Conservation (phyloP, 2,888 invertebrate genomes). For the Mystacides longicornis region DNA sequence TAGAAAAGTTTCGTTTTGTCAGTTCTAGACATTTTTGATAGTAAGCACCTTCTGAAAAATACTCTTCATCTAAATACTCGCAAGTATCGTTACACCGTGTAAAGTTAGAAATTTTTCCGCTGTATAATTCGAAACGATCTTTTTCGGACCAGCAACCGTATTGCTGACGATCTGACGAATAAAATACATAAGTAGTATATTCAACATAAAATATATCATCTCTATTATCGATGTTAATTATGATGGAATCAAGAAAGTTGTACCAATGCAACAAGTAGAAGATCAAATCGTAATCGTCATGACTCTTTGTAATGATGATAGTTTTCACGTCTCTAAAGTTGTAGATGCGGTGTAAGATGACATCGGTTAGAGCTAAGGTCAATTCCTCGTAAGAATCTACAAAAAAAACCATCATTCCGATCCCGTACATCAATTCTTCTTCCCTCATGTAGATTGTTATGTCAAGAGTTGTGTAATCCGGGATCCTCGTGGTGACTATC, state of each 20-base stretch:
- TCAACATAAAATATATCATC: constrained; percentile 7
- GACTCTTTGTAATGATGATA: constrained; percentile 4
- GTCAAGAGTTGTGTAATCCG: not conserved
- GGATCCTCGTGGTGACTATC: not conserved
- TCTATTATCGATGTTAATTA: constrained; percentile 9
- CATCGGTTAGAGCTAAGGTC: not conserved
- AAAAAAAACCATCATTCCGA: not conserved
- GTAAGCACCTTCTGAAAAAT: constrained; percentile 2
- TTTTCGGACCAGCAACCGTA: constrained; percentile 20
- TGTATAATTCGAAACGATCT: constrained; percentile 13
- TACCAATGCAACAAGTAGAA: constrained; percentile 23
- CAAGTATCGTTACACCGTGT: constrained; percentile 17
- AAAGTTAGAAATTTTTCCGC: constrained; percentile 12
- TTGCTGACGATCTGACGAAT: constrained; percentile 8
- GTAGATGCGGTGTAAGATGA: constrained; percentile 13
- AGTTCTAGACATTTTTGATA: constrained; percentile 18
- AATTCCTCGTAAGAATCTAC: not conserved
- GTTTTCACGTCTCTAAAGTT: constrained; percentile 15
- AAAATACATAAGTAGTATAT: constrained; percentile 13
- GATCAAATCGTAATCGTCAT: not conserved
- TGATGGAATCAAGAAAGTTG: constrained; percentile 5
- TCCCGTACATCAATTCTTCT: not conserved
- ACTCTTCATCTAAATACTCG: not conserved
- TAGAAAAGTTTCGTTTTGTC: not conserved
- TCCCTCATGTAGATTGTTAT: not conserved